Percentiles rank a stretch among this genome's conserved stretches.
Conservation (phyloP, 2,888 invertebrate genomes). For the Caenorhabditis sp. region DNA sequence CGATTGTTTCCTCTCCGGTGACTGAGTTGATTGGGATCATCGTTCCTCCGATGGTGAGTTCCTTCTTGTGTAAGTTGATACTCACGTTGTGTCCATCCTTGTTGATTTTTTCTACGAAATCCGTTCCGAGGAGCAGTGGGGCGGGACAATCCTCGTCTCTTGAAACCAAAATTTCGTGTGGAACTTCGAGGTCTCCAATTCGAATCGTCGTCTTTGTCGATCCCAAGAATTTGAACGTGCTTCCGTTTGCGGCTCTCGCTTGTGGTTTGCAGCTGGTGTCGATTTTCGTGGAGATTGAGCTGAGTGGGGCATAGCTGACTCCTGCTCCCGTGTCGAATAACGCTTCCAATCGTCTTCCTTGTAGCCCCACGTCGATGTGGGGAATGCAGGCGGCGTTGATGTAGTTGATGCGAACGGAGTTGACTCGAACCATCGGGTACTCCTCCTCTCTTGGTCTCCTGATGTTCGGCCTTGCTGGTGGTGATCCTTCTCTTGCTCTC, state of each 20-base stretch:
- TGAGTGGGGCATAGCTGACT: background rate
- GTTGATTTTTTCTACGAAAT: too few species aligned
- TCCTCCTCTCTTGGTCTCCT: background rate
- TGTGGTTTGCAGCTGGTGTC: too few species aligned
- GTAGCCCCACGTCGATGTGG: background rate
- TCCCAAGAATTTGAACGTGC: background rate
- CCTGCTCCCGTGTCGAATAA: conserved; percentile 5
- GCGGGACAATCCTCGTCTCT: background rate
- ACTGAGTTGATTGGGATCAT: too few species aligned
- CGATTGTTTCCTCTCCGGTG: too few species aligned
- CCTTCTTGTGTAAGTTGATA: too few species aligned
- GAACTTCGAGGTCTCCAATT: background rate
- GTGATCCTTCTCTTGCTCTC: too few species aligned
- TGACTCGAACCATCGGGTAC: conserved; percentile 1
- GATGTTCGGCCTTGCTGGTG: too few species aligned
- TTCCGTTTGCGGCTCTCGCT: conserved; percentile 8
- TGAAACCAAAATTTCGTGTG: background rate
- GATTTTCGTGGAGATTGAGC: background rate
- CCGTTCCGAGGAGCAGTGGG: background rate
- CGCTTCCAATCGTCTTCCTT: background rate
- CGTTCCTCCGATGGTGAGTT: too few species aligned
- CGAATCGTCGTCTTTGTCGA: background rate
- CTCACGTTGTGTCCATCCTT: too few species aligned
- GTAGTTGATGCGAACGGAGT: conserved; percentile 5
- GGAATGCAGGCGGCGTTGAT: background rate